Percentiles rank a stretch among this genome's conserved stretches.
phyloP scores from a whole-genome alignment of 1,140 invertebrate genomes.

The Magallana ariakensis region DNA sequence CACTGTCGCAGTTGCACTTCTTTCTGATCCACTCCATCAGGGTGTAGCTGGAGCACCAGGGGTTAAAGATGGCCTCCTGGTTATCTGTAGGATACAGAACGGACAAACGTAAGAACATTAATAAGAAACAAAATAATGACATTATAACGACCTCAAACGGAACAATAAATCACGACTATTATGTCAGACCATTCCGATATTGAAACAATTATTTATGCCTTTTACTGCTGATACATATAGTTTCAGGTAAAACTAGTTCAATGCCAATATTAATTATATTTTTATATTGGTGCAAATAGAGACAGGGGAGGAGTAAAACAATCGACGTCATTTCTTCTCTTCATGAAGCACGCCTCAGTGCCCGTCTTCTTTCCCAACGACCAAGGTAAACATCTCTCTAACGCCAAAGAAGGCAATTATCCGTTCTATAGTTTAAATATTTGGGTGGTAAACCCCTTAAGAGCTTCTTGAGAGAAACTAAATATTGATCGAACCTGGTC shows the following conservation, averaged over 20 bases:
- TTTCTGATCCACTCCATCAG: constrained; percentile 71
- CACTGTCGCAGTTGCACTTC: constrained; percentile 70
- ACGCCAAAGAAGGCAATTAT: background rate
- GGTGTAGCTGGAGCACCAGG: constrained; percentile 70
- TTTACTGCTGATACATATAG: too few species aligned
- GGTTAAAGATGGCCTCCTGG: constrained; percentile 72
- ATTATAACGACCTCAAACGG: too few species aligned
- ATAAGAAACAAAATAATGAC: too few species aligned
- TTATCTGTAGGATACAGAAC: constrained; percentile 65
- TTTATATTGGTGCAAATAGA: too few species aligned
- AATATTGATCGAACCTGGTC: constrained; percentile 6
- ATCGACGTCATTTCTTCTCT: too few species aligned
- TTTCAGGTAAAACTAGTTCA: too few species aligned
- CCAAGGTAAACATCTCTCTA: background rate
- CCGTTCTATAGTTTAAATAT: constrained; percentile 8
- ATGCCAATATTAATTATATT: too few species aligned
- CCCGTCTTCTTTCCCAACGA: background rate
- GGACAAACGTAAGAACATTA: background rate
- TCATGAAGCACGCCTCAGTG: too few species aligned
- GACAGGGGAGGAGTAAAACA: too few species aligned
- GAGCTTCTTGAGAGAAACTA: background rate
- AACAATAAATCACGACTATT: too few species aligned
- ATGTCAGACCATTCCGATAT: too few species aligned
- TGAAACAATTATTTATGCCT: too few species aligned
- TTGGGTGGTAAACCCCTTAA: constrained; percentile 24